Evolutionary conservation across 2,113 vertebrate genomes (phyloP).

Genomic region (Aspiorhynchus laticeps): DNA sequence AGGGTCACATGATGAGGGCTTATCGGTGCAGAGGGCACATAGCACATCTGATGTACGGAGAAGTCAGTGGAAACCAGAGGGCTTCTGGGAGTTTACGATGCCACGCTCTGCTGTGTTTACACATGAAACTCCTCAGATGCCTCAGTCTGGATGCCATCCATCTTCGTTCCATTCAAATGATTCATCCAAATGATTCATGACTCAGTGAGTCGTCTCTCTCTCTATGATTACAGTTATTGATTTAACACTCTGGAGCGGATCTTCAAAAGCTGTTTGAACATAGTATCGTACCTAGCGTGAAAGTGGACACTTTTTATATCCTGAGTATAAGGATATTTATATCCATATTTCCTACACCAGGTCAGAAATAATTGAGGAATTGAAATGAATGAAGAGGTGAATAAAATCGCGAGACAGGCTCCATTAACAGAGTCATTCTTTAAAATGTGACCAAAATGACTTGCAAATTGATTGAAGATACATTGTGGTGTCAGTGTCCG

Average conservation of each 20-base stretch:
- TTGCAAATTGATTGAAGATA: constrained; percentile 30
- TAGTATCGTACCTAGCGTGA: not conserved
- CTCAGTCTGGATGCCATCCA: constrained; percentile 27
- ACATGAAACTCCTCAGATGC: constrained; percentile 15
- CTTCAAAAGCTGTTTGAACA: constrained; percentile 12
- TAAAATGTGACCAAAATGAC: constrained; percentile 4
- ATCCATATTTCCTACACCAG: not conserved
- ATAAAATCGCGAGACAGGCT: not conserved
- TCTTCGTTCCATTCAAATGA: constrained; percentile 46
- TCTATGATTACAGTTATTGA: constrained; percentile 45
- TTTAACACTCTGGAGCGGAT: constrained; percentile 41
- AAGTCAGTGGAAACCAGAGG: constrained; percentile 41
- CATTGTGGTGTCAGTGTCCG: constrained; percentile 4
- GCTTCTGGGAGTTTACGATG: constrained; percentile 65
- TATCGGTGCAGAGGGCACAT: constrained; percentile 78
- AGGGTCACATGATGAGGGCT: constrained; percentile 76
- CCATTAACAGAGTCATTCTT: constrained; percentile 3
- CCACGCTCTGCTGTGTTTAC: constrained; percentile 53
- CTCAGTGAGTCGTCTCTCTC: constrained; percentile 40
- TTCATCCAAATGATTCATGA: constrained; percentile 46
- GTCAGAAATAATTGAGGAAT: not conserved
- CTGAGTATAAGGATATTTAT: too few relatives aligned
- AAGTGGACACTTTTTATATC: not conserved
- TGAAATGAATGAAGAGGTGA: constrained; percentile 5
- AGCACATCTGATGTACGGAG: constrained; percentile 76